phyloP scores from a whole-genome alignment of 1,140 invertebrate genomes.

The Hestina assimilis region DNA sequence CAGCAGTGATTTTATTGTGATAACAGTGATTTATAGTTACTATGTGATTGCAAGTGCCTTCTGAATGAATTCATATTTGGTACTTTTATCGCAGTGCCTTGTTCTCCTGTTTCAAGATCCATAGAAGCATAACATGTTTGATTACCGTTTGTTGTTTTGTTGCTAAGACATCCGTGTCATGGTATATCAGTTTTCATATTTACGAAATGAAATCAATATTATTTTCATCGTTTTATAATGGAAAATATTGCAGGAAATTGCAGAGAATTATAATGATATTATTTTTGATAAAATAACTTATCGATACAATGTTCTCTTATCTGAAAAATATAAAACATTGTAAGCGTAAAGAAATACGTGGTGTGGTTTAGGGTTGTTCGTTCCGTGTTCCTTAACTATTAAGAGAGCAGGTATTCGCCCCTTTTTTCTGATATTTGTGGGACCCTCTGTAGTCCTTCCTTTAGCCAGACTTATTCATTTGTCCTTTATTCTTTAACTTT shows the following conservation, averaged over 20 bases:
- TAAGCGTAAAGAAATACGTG: background rate
- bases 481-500: constrained; percentile 28
- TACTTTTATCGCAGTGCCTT: constrained; percentile 43
- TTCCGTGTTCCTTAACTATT: constrained; percentile 13
- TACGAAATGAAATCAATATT: background rate
- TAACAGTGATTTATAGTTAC: constrained; percentile 39
- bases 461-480: constrained; percentile 31
- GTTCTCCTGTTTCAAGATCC: constrained; percentile 48
- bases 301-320: background rate
- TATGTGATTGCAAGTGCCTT: constrained; percentile 37
- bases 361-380: constrained; percentile 2
- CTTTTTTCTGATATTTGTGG: constrained; percentile 48
- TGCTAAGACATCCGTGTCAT: constrained; percentile 64
- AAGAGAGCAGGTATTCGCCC: constrained; percentile 60
- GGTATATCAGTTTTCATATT: constrained; percentile 35
- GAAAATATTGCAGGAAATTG: constrained; percentile 11
- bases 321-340: constrained; percentile 7
- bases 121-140: constrained; percentile 65
- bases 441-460: constrained; percentile 33
- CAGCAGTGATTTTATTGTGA: constrained; percentile 50
- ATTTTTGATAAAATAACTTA: background rate
- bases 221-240: background rate
- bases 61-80: constrained; percentile 51
- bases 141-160: constrained; percentile 70
- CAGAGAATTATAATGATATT: background rate